These are phyloP conservation scores for Nyleta sp. DNA, from an alignment of 2,888 invertebrate genomes.

Conservation along the genomic window DNA sequence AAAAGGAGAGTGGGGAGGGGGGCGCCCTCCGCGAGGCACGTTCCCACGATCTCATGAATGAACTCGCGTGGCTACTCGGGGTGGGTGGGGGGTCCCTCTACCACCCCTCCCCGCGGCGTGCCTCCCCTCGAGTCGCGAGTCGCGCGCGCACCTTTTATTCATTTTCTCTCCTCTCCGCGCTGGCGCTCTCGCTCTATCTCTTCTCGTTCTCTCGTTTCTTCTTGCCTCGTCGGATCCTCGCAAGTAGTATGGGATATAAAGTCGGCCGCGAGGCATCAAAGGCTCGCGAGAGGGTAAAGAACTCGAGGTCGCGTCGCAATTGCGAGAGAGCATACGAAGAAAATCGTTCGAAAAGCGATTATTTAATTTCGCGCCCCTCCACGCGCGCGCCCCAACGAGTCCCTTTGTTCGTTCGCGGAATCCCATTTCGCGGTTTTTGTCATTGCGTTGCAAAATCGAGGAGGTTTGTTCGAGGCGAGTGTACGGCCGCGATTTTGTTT, in stretches of 20 bases:
- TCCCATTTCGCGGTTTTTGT: conserved; percentile 26
- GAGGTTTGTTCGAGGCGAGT: too few species aligned
- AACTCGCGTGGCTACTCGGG: conserved; percentile 81
- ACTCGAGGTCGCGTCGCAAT: conserved; percentile 70
- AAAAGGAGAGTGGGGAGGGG: conserved; percentile 72
- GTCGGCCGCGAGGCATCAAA: conserved; percentile 63
- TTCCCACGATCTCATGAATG: conserved; percentile 83
- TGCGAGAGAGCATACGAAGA: conserved; percentile 36
- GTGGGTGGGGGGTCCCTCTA: conserved; percentile 70
- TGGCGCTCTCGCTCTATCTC: conserved; percentile 34
- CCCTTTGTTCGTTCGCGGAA: conserved; percentile 27
- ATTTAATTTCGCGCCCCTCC: conserved; percentile 35
- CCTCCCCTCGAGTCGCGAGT: conserved; percentile 55
- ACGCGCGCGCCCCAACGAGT: not conserved
- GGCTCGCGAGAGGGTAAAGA: conserved; percentile 69
- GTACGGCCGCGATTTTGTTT: too few species aligned
- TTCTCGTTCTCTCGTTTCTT: conserved; percentile 40
- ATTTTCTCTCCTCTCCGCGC: conserved; percentile 62
- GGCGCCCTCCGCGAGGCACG: conserved; percentile 76
- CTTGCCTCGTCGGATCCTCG: conserved; percentile 49
- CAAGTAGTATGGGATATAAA: conserved; percentile 59
- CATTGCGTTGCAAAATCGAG: conserved; percentile 1
- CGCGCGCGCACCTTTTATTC: conserved; percentile 54
- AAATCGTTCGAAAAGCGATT: conserved; percentile 51
- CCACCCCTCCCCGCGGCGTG: conserved; percentile 64